Evolutionary conservation across 1,140 invertebrate species (phyloP), one percentile per base, ranked within the genome.

Genomic region (Drosophila nannoptera): DNA sequence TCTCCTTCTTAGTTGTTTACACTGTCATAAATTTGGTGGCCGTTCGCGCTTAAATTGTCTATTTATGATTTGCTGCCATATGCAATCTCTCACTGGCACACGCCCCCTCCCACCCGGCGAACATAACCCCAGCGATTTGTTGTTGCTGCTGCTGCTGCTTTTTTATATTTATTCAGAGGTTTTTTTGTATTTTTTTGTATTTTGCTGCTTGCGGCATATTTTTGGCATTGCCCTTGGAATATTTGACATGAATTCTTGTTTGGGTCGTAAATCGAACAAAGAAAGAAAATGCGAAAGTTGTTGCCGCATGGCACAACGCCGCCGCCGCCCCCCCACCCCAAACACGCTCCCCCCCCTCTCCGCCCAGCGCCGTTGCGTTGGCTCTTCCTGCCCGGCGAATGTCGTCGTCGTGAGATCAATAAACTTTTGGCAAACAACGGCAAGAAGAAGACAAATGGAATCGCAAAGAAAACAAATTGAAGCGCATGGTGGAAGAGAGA

Each of bases 371-470:
- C n/a, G n/a, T n/a, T n/a, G n/a, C n/a, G n/a, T n/a, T 56, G 40
- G 48, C 36, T 11, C 7, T 36, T 9, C 9, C 45, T 22, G 35
- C 53, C 49, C 31, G n/a, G 7, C 9, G 49, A 35, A 5, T 66
- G 72, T 58, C 80, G 78, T 68, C 66, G 80, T 66, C 32, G 62
- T 65, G 75, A 83, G 80, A 83, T 83, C 80, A 83, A 83, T 83
- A 83, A 83, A 83, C 80, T 83, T 83, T 83, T 86, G 80, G 80
- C 80, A 83, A 83, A 83, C 78, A 83, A 86, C 80, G 84, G 84
- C 76, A 83, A 22, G 22, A 22, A 22, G 22, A 22, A 22, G 22
- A 22, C 1, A 69, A 84, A 84, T 78, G 78, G 78, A 81, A 81
- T 64, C 76, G 60, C 61, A 82, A 82, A 77, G 81, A 83, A 83